Percentiles rank a stretch among this genome's conserved stretches.
Conservation (phyloP, 2,113 vertebrate species). For the Eurystomus gularis region DNA sequence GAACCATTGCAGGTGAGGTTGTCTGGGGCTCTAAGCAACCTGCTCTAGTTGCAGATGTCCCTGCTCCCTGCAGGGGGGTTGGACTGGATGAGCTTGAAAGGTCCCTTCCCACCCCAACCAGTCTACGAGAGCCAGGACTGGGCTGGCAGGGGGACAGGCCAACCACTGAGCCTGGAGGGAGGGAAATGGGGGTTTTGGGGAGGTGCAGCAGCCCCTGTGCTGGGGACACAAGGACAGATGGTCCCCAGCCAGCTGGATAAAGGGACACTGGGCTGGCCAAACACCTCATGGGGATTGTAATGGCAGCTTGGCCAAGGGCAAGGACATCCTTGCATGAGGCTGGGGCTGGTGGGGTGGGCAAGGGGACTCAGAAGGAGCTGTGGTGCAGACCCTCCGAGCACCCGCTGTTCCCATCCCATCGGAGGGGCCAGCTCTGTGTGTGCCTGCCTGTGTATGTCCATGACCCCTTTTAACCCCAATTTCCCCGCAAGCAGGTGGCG, state of each 20-base stretch:
- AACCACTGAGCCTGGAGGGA: fast-evolving
- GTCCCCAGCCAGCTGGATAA: background rate
- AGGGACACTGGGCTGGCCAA: background rate
- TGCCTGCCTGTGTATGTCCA: no score
- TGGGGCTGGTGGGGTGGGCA: fast-evolving
- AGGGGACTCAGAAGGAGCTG: background rate
- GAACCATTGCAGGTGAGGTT: no score
- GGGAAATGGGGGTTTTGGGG: fast-evolving
- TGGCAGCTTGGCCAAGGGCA: background rate
- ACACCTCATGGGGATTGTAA: fast-evolving
- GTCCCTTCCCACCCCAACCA: background rate
- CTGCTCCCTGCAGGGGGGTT: no score
- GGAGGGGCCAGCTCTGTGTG: fast-evolving
- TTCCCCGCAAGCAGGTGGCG: background rate
- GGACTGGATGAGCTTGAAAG: background rate
- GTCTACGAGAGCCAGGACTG: background rate
- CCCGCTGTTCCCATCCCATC: background rate
- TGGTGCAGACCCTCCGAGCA: fast-evolving
- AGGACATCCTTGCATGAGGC: fast-evolving
- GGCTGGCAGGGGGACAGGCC: background rate
- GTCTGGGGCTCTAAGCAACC: no score
- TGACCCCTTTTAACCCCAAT: background rate
- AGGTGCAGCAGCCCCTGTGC: background rate
- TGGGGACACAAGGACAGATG: background rate
- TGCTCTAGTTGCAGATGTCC: no score